phyloP scores from a whole-genome alignment of 2,113 vertebrate genomes.

The Pollachius pollachius region DNA sequence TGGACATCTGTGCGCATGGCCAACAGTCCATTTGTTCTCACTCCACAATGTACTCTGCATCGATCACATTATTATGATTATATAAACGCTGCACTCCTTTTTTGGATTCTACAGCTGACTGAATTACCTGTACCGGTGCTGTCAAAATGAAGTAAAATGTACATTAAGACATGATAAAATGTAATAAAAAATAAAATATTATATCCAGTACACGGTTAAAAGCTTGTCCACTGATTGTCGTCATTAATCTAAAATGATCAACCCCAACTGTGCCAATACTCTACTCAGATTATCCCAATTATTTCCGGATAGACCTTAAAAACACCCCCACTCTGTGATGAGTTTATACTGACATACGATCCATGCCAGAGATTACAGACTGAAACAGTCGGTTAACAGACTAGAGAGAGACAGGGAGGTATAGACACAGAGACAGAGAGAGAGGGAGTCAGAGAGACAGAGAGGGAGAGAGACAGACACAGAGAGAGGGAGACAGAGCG shows the following conservation, averaged over 20 bases:
- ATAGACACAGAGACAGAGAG: not conserved
- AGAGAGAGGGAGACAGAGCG: too few relatives aligned
- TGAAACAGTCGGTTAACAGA: too few relatives aligned
- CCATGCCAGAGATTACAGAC: too few relatives aligned
- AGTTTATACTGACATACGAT: not conserved
- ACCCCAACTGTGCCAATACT: slow-evolving; percentile 6
- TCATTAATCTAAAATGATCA: slow-evolving; percentile 27
- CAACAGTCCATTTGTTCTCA: slow-evolving; percentile 13
- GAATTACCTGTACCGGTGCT: slow-evolving; percentile 21
- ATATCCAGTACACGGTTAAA: slow-evolving; percentile 16
- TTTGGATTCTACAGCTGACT: slow-evolving; percentile 14
- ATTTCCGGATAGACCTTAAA: not conserved
- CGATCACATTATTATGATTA: slow-evolving; percentile 14
- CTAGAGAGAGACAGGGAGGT: not conserved
- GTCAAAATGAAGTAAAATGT: slow-evolving; percentile 6
- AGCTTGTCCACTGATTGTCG: slow-evolving; percentile 45
- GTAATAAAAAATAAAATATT: slow-evolving; percentile 17
- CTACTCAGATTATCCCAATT: not conserved
- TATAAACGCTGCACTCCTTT: slow-evolving; percentile 11
- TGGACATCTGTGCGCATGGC: slow-evolving; percentile 18
- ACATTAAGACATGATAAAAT: not conserved
- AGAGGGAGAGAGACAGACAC: too few relatives aligned
- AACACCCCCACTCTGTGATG: slow-evolving; percentile 1
- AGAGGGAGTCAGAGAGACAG: too few relatives aligned
- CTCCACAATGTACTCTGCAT: slow-evolving; percentile 6